Percentiles rank a stretch among this genome's conserved stretches.
phyloP scores from a whole-genome alignment of 2,797 vertebrate species.

The Macropus fuliginosus region DNA sequence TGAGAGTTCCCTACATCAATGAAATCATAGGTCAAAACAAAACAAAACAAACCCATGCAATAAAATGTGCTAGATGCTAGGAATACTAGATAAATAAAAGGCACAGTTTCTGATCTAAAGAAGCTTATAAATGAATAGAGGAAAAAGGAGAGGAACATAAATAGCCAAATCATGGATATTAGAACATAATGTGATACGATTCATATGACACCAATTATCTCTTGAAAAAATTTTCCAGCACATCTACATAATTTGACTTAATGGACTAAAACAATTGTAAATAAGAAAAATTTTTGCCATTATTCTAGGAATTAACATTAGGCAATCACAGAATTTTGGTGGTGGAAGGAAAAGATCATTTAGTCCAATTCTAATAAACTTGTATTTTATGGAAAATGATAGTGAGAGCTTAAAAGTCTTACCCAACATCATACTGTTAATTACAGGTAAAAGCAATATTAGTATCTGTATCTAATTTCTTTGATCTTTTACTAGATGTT shows the following conservation, averaged over 20 bases:
- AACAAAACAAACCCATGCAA: not conserved
- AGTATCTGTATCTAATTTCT: no score
- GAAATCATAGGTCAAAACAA: not conserved
- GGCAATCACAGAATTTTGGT: not conserved
- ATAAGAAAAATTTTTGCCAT: conserved; percentile 32
- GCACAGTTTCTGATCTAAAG: not conserved
- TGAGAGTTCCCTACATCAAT: not conserved
- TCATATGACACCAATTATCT: conserved; percentile 16
- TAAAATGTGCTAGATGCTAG: not conserved
- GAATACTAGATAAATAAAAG: not conserved
- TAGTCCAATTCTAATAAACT: no score
- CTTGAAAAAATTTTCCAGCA: not conserved
- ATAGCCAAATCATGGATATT: not conserved
- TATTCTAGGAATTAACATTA: conserved; percentile 6
- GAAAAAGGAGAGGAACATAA: not conserved
- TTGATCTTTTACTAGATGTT: not conserved
- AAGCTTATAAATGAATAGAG: not conserved
- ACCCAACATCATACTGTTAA: no score
- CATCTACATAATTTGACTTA: not conserved
- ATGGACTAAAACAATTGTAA: conserved; percentile 25
- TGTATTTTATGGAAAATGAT: no score
- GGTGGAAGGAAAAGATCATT: not conserved
- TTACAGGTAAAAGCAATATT: no score
- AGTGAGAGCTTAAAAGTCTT: no score
- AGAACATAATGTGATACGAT: not conserved